Conservation (phyloP, 2,113 vertebrate species). For the Lipotes vexillifer region DNA sequence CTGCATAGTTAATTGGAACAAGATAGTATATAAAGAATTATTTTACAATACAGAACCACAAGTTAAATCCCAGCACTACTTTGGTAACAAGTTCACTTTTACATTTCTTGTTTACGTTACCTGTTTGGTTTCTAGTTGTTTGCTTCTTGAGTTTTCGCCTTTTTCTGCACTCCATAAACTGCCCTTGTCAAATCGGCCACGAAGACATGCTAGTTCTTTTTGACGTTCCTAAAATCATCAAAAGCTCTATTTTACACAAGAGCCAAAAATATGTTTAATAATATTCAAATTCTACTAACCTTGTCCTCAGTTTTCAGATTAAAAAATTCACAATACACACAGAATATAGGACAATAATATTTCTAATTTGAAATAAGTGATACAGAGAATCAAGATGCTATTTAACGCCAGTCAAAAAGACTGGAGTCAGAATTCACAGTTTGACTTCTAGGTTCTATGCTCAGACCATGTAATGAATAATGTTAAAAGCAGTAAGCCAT, state of each 20-base stretch:
- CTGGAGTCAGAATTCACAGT: not conserved
- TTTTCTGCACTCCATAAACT: slow-evolving; percentile 84
- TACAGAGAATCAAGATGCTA: not conserved
- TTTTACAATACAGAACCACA: not conserved
- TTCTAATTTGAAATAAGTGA: not conserved
- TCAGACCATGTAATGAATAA: not conserved
- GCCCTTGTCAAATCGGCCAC: slow-evolving; percentile 88
- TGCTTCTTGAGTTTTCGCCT: slow-evolving; percentile 69
- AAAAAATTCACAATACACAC: not conserved
- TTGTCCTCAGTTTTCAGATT: not conserved
- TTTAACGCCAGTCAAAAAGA: not conserved
- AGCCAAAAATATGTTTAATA: not conserved
- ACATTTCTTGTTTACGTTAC: slow-evolving; percentile 59
- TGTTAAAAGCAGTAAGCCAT: not conserved
- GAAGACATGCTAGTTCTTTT: slow-evolving; percentile 89
- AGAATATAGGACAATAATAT: not conserved
- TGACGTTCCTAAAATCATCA: slow-evolving; percentile 88
- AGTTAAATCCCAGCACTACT: not conserved
- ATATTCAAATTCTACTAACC: not conserved
- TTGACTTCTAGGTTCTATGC: not conserved
- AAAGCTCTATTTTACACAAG: slow-evolving; percentile 29
- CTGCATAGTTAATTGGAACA: not conserved
- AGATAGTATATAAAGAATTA: not conserved
- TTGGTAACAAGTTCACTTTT: not conserved
- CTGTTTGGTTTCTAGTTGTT: slow-evolving; percentile 75